These are phyloP conservation scores for Cercocebus atys DNA, from an alignment of 2,113 vertebrate genomes.

Conservation along the genomic window DNA sequence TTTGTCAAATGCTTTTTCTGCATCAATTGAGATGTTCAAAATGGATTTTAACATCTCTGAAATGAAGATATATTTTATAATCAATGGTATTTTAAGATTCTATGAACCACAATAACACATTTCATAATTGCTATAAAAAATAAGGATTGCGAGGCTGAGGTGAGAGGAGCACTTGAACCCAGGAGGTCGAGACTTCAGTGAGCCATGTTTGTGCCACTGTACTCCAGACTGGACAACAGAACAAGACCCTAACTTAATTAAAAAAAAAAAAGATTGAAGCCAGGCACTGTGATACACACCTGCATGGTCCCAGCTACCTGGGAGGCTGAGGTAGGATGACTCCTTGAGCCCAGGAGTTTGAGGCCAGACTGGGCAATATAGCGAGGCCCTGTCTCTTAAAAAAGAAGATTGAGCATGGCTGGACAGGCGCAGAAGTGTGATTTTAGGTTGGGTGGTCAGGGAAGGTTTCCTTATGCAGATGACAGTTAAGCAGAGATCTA, in stretches of 20 bases:
- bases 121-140: not conserved
- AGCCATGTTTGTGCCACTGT: not conserved
- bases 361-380: not conserved
- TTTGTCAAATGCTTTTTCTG: not conserved
- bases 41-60: not conserved
- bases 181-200: not conserved
- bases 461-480: not conserved
- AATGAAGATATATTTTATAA: not conserved
- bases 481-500: not conserved
- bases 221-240: not conserved
- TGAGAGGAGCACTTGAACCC: not conserved
- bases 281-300: not conserved
- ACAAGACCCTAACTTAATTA: not conserved
- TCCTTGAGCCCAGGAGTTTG: not conserved
- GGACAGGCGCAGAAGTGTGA: not conserved
- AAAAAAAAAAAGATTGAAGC: not conserved
- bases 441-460: conserved; percentile 20
- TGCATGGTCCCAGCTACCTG: not conserved
- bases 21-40: not conserved
- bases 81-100: not conserved
- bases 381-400: not conserved
- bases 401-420: not conserved
- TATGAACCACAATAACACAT: not conserved
- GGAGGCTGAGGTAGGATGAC: not conserved
- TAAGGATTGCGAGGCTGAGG: not conserved